Evolutionary conservation across 2,113 vertebrate species (phyloP).

Genomic region (Catharus bicknelli): DNA sequence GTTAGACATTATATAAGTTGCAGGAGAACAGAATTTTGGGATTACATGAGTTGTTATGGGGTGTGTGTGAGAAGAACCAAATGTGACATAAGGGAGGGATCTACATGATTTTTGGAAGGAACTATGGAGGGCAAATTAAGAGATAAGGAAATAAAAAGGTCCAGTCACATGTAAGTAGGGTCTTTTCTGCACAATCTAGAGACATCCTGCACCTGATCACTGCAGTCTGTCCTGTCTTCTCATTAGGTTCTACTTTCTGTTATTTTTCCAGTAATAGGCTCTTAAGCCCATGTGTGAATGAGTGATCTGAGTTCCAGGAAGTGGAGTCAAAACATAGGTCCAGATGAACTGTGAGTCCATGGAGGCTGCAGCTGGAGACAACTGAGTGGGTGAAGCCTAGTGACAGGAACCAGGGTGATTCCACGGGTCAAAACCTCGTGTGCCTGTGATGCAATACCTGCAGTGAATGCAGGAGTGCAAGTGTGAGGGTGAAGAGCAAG

Average conservation of each 20-base stretch:
- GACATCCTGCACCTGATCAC: neutral
- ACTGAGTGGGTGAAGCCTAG: neutral
- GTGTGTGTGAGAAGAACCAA: neutral
- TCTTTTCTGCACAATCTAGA: neutral
- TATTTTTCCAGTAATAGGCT: neutral
- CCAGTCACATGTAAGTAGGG: accelerated
- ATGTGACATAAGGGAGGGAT: neutral
- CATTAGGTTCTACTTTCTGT: neutral
- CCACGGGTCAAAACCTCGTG: accelerated
- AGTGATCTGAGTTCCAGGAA: neutral
- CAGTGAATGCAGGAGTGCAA: neutral
- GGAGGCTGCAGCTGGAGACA: neutral
- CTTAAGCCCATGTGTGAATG: neutral
- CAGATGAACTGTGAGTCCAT: neutral
- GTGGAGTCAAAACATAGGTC: neutral
- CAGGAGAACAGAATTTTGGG: neutral
- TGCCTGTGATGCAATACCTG: accelerated
- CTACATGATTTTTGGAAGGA: neutral
- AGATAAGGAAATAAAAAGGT: neutral
- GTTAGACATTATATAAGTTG: neutral
- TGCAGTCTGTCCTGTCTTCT: neutral
- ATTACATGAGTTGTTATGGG: neutral
- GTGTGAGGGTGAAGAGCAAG: neutral
- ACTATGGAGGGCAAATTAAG: neutral
- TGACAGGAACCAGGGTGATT: neutral